A percentile compares a stretch with the other conserved stretches of the same genome.
Evolutionary conservation across 1,140 invertebrate species (phyloP).

Genomic region (Euborellia annulipes): DNA sequence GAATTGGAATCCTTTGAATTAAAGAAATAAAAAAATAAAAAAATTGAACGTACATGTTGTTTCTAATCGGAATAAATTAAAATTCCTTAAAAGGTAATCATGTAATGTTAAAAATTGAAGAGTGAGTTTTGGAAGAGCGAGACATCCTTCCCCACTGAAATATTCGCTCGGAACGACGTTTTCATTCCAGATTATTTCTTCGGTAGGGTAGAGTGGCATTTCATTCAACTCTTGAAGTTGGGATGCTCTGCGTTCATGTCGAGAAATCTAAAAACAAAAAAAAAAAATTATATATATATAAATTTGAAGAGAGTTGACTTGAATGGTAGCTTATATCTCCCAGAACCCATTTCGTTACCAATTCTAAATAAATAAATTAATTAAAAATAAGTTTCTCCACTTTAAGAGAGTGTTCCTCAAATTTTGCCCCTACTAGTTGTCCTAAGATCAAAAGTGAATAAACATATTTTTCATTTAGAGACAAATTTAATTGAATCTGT

Average conservation of each 20-base stretch:
- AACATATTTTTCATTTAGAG: too few species aligned
- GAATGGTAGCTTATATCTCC: too few species aligned
- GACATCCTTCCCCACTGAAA: constrained; percentile 84
- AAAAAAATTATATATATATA: too few species aligned
- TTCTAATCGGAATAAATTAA: constrained; percentile 93
- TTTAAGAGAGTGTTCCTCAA: too few species aligned
- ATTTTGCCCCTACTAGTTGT: too few species aligned
- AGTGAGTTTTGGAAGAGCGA: constrained; percentile 95
- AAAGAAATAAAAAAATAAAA: constrained; percentile 5
- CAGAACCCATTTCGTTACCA: too few species aligned
- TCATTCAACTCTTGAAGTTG: constrained; percentile 91
- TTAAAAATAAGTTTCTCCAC: too few species aligned
- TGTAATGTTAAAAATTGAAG: constrained; percentile 96
- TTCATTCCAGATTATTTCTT: constrained; percentile 98
- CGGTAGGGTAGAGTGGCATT: constrained; percentile 97
- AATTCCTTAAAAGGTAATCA: constrained; percentile 95
- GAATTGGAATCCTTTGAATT: too few species aligned
- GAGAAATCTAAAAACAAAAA: constrained; percentile 54
- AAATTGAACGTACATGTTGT: constrained; percentile 73
- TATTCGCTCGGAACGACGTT: constrained; percentile 96
- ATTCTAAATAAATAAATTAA: too few species aligned
- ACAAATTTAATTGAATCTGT: too few species aligned
- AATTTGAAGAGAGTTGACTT: too few species aligned
- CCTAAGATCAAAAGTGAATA: too few species aligned
- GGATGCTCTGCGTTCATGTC: constrained; percentile 77